These are phyloP conservation scores for Pelochelys cantorii DNA, from an alignment of 2,797 vertebrate genomes.

Conservation along the genomic window DNA sequence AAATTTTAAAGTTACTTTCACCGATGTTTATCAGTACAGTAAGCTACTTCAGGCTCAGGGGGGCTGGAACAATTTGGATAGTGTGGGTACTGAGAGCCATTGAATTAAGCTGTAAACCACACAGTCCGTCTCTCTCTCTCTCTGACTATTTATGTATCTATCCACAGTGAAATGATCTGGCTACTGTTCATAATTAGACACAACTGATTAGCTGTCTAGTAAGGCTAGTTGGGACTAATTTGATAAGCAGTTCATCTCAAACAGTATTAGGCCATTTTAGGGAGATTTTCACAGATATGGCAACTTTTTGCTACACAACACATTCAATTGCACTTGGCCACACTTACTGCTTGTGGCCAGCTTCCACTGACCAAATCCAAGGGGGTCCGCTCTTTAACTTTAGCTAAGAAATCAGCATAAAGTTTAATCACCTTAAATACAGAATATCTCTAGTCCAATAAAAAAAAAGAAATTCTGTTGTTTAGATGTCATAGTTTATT, in stretches of 20 bases:
- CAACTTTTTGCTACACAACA: constrained; percentile 46
- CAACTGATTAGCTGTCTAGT: constrained; percentile 26
- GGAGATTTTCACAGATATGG: constrained; percentile 57
- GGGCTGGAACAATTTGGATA: no score
- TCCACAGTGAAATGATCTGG: not conserved
- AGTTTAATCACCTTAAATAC: constrained; percentile 65
- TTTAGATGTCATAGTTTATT: constrained; percentile 80
- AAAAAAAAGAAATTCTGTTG: constrained; percentile 52
- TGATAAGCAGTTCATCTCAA: constrained; percentile 53
- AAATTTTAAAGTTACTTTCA: no score
- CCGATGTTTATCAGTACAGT: not conserved
- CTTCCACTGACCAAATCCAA: constrained; percentile 33
- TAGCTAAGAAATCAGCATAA: constrained; percentile 53
- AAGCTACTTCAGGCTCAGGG: not conserved
- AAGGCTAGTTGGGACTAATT: constrained; percentile 43
- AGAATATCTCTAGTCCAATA: constrained; percentile 59
- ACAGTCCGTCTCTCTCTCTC: no score
- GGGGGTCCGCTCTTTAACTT: constrained; percentile 49
- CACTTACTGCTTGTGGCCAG: constrained; percentile 57
- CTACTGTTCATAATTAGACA: not conserved
- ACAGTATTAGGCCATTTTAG: constrained; percentile 49
- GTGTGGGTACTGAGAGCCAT: no score
- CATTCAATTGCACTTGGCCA: constrained; percentile 68
- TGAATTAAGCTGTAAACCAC: no score
- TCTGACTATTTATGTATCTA: no score